A percentile compares a stretch with the other conserved stretches of the same genome.
These are phyloP conservation scores for Sterrhoptilus dennistouni DNA, from an alignment of 2,113 vertebrate species.

Conservation along the genomic window DNA sequence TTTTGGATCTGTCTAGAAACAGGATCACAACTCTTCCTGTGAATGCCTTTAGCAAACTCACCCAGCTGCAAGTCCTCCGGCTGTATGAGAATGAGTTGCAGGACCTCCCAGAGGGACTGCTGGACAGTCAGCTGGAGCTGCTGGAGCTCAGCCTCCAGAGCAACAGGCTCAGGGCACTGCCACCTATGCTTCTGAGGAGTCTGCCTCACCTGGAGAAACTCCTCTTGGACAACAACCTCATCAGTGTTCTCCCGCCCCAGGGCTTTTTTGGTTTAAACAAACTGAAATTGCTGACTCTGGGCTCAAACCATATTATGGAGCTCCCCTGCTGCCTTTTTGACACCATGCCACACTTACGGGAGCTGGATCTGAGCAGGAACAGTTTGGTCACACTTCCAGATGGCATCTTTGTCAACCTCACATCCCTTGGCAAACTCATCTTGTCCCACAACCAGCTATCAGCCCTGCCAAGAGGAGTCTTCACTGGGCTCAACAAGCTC, in stretches of 20 bases:
- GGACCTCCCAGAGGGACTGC: conserved; percentile 70
- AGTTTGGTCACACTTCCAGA: conserved; percentile 65
- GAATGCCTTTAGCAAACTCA: conserved; percentile 72
- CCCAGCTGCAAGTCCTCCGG: conserved; percentile 58
- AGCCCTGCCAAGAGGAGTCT: conserved; percentile 63
- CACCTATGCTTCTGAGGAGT: conserved; percentile 72
- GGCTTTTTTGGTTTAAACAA: conserved; percentile 75
- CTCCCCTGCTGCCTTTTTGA: conserved; percentile 63
- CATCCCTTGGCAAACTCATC: conserved; percentile 67
- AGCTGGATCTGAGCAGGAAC: conserved; percentile 76
- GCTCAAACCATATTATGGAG: conserved; percentile 65
- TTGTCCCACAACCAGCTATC: conserved; percentile 76
- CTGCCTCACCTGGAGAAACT: conserved; percentile 74
- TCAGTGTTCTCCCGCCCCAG: conserved; percentile 61
- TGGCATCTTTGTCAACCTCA: conserved; percentile 69
- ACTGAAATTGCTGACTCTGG: conserved; percentile 68
- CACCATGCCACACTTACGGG: conserved; percentile 49
- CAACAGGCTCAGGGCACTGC: conserved; percentile 72
- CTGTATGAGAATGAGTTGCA: conserved; percentile 79
- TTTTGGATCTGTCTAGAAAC: conserved; percentile 77
- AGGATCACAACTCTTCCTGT: conserved; percentile 61
- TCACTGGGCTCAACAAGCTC: conserved; percentile 72
- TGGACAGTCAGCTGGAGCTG: conserved; percentile 63
- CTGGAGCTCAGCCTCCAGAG: conserved; percentile 69
- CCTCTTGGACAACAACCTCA: conserved; percentile 41